Percentiles rank a stretch among this genome's conserved stretches.
Conservation (phyloP, 2,797 vertebrate species). For the Coregonus ussuriensis region DNA sequence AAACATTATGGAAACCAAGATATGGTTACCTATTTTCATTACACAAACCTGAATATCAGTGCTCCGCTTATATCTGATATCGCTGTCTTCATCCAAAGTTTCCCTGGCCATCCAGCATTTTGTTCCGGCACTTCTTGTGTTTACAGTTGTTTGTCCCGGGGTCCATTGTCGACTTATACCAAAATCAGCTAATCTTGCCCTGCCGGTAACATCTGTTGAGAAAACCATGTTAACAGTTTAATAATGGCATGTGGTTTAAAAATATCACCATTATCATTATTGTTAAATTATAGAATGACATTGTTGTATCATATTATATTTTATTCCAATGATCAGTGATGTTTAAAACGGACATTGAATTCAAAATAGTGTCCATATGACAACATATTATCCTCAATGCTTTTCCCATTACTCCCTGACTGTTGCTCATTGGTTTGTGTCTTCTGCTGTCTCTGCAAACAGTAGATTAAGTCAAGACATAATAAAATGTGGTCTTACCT, state of each 20-base stretch:
- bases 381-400: too few species aligned
- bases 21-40: background rate
- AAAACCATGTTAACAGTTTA: background rate
- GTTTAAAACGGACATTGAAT: too few species aligned
- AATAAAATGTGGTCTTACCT: constrained; percentile 47
- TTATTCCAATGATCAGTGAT: too few species aligned
- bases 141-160: constrained; percentile 44
- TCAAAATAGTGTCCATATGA: too few species aligned
- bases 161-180: constrained; percentile 64
- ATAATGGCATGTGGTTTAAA: too few species aligned
- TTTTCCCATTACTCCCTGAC: too few species aligned
- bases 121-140: constrained; percentile 59
- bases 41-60: constrained; percentile 65
- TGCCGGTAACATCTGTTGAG: constrained; percentile 47
- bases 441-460: too few species aligned
- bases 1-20: background rate
- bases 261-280: too few species aligned
- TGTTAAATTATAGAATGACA: too few species aligned
- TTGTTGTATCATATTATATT: too few species aligned
- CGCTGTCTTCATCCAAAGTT: constrained; percentile 29
- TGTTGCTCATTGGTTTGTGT: too few species aligned
- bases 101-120: constrained; percentile 69
- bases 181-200: constrained; percentile 67
- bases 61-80: constrained; percentile 53
- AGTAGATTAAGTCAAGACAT: too few species aligned